Evolutionary conservation across 2,888 invertebrate genomes (phyloP).

Genomic region (Trissolcus japonicus): DNA sequence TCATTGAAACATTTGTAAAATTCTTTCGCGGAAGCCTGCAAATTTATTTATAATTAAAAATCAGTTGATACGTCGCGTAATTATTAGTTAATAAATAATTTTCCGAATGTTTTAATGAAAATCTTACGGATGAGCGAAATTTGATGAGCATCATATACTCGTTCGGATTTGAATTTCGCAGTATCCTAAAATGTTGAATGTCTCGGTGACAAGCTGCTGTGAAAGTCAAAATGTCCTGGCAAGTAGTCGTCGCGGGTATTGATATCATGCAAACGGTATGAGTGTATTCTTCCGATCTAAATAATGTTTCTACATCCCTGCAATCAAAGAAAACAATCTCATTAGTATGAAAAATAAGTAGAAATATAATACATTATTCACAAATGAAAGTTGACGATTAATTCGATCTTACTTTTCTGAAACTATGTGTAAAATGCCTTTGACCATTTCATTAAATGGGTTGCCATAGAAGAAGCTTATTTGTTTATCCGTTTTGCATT

Average conservation of each 20-base stretch:
- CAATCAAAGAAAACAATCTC: conserved; percentile 28
- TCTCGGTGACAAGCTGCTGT: conserved; percentile 94
- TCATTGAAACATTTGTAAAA: conserved; percentile 97
- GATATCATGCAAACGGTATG: conserved; percentile 92
- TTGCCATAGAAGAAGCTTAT: conserved; percentile 93
- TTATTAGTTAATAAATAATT: neutral
- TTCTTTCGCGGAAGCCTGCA: conserved; percentile 88
- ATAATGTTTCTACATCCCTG: conserved; percentile 86
- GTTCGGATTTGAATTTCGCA: conserved; percentile 93
- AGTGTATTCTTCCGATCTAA: conserved; percentile 82
- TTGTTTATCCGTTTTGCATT: conserved; percentile 60
- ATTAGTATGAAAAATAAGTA: neutral
- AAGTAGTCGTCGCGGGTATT: conserved; percentile 93
- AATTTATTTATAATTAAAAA: conserved; percentile 36
- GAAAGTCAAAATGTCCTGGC: conserved; percentile 94
- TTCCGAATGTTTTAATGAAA: neutral
- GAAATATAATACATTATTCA: neutral
- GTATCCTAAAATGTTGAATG: conserved; percentile 93
- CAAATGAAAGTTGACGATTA: neutral
- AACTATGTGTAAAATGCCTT: conserved; percentile 96
- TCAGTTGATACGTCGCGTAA: neutral
- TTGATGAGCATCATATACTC: conserved; percentile 97
- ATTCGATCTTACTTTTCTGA: conserved; percentile 88
- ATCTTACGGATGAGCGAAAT: conserved; percentile 76
- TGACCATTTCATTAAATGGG: conserved; percentile 96